Evolutionary conservation across 2,888 invertebrate species (phyloP).

Genomic region (Drosophila gaucha): DNA sequence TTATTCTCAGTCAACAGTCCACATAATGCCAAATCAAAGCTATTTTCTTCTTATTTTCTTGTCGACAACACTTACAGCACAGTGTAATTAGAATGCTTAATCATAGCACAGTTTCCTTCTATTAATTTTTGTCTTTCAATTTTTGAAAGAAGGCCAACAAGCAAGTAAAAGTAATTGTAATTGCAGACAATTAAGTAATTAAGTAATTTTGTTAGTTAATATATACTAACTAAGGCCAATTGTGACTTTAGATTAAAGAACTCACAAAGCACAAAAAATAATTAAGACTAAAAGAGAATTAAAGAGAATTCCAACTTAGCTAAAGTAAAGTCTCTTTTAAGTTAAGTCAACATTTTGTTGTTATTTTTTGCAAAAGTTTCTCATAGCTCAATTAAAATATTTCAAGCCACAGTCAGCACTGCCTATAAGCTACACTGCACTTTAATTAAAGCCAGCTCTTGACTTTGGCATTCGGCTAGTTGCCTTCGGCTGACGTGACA

Average conservation of each 20-base stretch:
- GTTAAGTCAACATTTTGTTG: not conserved
- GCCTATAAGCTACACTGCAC: not conserved
- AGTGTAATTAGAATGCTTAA: conserved; percentile 9
- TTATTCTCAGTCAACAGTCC: no score
- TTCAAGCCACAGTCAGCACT: no score
- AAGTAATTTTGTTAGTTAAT: not conserved
- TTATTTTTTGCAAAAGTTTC: not conserved
- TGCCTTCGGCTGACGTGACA: conserved; percentile 45
- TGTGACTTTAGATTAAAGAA: not conserved
- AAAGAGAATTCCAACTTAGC: not conserved
- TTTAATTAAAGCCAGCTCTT: conserved; percentile 11
- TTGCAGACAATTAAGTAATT: conserved; percentile 2
- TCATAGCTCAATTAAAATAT: not conserved
- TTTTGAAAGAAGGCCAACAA: conserved; percentile 28
- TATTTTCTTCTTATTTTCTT: not conserved
- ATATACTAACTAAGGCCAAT: not conserved
- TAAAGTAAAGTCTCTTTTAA: not conserved
- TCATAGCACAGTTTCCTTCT: not conserved
- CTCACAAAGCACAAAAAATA: not conserved
- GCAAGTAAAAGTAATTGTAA: not conserved
- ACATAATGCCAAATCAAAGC: not conserved
- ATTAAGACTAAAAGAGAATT: not conserved
- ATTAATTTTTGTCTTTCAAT: not conserved
- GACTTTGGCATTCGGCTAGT: conserved; percentile 37
- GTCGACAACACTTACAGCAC: not conserved